A percentile compares a stretch with the other conserved stretches of the same genome.
Conservation (phyloP, 2,797 vertebrate genomes). For the Mareca penelope region DNA sequence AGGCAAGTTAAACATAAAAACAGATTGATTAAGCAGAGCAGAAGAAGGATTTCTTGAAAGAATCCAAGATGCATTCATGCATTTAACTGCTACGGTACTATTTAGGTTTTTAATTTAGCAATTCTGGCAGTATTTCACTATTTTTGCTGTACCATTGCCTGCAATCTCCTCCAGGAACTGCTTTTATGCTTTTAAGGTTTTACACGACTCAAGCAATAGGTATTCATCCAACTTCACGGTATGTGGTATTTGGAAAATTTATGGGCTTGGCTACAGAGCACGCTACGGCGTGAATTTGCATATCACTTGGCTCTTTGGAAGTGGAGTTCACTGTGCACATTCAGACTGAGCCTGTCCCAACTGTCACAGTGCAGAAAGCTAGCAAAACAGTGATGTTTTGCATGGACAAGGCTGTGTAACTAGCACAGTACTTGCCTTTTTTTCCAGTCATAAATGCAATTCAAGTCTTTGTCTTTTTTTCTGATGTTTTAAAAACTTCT, state of each 20-base stretch:
- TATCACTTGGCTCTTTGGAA: background rate
- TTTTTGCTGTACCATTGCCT: background rate
- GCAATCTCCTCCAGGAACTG: background rate
- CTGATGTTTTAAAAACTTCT: background rate
- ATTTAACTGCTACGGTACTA: background rate
- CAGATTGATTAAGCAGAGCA: background rate
- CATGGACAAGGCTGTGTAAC: background rate
- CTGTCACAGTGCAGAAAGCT: background rate
- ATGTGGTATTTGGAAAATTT: background rate
- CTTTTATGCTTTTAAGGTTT: background rate
- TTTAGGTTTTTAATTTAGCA: background rate
- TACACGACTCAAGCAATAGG: background rate
- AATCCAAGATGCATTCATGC: background rate
- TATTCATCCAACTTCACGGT: background rate
- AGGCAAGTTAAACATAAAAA: background rate
- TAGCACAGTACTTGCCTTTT: background rate
- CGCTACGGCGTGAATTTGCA: background rate
- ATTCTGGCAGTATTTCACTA: background rate
- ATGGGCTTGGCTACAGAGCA: background rate
- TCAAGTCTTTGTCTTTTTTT: background rate
- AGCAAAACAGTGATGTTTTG: background rate
- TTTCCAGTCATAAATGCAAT: accelerated
- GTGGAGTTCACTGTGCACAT: background rate
- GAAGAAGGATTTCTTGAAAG: background rate
- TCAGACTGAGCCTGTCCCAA: background rate